phyloP scores from a whole-genome alignment of 2,888 invertebrate genomes.

The Scelioninae gen. 1 region DNA sequence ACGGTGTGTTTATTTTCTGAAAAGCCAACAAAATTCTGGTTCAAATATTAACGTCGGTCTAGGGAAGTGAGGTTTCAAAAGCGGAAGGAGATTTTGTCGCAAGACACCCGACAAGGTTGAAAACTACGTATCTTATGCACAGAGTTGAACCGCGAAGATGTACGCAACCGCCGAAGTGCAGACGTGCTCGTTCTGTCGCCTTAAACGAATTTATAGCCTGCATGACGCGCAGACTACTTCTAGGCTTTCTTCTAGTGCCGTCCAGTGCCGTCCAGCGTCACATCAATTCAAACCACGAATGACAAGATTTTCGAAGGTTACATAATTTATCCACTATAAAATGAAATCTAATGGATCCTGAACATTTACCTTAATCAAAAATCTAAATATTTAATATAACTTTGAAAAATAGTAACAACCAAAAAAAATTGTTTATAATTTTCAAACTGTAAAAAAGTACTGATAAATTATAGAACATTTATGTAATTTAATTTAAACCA shows the following conservation, averaged over 20 bases:
- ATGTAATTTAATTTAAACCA: too few relatives aligned
- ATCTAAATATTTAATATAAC: too few relatives aligned
- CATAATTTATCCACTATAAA: background rate
- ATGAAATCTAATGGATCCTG: too few relatives aligned
- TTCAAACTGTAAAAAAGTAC: too few relatives aligned
- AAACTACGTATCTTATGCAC: slow-evolving; percentile 51
- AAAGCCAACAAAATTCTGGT: slow-evolving; percentile 31
- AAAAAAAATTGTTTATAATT: too few relatives aligned
- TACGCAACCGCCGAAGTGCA: slow-evolving; percentile 57
- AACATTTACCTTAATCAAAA: too few relatives aligned
- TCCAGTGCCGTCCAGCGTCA: slow-evolving; percentile 19
- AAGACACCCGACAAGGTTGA: slow-evolving; percentile 36
- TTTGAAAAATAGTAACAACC: too few relatives aligned
- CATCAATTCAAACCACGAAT: slow-evolving; percentile 25
- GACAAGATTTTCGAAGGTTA: background rate
- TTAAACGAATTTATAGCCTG: slow-evolving; percentile 57
- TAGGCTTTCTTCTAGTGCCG: slow-evolving; percentile 19
- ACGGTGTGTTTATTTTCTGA: slow-evolving; percentile 3
- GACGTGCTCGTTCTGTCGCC: slow-evolving; percentile 57
- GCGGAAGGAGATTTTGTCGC: slow-evolving; percentile 26
- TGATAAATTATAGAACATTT: too few relatives aligned
- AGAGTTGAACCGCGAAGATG: slow-evolving; percentile 50
- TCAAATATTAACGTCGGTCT: slow-evolving; percentile 41
- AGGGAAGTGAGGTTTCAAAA: slow-evolving; percentile 16
- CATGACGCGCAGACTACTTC: slow-evolving; percentile 28